phyloP scores from a whole-genome alignment of 2,113 vertebrate species.

The Festucalex cinctus region DNA sequence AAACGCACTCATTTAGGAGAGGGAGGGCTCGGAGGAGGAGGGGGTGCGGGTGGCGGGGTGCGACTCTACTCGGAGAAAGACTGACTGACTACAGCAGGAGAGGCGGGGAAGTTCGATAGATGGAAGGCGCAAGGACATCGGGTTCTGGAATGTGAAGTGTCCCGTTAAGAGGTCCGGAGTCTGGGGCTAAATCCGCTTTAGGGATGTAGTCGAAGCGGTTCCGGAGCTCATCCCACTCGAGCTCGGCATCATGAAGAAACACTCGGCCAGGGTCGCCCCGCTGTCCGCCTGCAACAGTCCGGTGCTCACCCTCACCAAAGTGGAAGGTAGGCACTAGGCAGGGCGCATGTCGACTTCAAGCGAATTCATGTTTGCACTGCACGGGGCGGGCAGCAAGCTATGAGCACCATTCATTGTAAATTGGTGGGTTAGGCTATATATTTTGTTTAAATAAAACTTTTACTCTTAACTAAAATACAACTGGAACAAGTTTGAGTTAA shows the following conservation, averaged over 20 bases:
- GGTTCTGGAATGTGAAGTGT: conserved; percentile 39
- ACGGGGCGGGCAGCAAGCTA: conserved; percentile 1
- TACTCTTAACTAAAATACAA: neutral
- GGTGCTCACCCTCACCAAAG: conserved; percentile 94
- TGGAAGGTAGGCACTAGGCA: conserved; percentile 81
- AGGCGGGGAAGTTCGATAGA: conserved; percentile 32
- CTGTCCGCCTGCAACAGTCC: conserved; percentile 96
- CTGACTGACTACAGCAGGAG: conserved; percentile 3
- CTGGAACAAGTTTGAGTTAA: neutral
- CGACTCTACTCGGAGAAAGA: neutral
- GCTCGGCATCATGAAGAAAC: conserved; percentile 92
- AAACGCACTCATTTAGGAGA: conserved; percentile 51
- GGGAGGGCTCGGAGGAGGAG: conserved; percentile 39
- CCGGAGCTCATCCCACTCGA: conserved; percentile 75
- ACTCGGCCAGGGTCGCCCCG: conserved; percentile 91
- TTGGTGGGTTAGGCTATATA: neutral
- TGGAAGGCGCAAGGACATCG: conserved; percentile 40
- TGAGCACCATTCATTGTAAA: neutral
- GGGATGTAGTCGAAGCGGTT: conserved; percentile 85
- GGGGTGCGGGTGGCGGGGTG: conserved; percentile 17
- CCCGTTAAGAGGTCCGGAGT: conserved; percentile 59
- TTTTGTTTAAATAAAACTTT: neutral
- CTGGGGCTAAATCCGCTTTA: conserved; percentile 65
- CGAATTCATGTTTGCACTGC: conserved; percentile 15
- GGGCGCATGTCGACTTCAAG: conserved; percentile 8